phyloP scores from a whole-genome alignment of 2,888 invertebrate genomes.

The Himalopsyche kuldschensis region DNA sequence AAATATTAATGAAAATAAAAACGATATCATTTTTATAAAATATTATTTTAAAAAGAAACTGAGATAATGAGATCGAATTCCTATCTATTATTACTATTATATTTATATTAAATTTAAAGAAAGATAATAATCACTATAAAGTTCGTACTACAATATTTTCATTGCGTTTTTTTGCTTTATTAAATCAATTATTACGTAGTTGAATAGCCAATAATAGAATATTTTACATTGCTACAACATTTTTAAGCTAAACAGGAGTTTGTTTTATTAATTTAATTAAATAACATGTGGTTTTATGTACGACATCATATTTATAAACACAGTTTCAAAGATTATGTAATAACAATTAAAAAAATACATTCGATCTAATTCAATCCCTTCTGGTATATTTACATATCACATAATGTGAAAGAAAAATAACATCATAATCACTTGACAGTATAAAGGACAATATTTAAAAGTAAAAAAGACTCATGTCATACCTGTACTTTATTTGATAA shows the following conservation, averaged over 20 bases:
- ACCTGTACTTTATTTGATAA: no score
- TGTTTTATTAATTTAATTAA: background rate
- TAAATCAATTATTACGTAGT: slow-evolving; percentile 45
- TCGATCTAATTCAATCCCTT: no score
- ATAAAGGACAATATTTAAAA: no score
- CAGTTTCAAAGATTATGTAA: background rate
- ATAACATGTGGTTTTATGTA: background rate
- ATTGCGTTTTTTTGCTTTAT: slow-evolving; percentile 61
- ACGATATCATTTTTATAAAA: slow-evolving; percentile 24
- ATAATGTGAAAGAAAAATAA: no score
- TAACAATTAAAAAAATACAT: no score
- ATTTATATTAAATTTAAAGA: slow-evolving; percentile 45
- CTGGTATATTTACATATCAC: no score
- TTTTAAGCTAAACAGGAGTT: background rate
- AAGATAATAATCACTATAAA: background rate
- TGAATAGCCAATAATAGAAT: slow-evolving; percentile 38
- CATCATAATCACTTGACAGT: no score
- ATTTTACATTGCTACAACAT: slow-evolving; percentile 28
- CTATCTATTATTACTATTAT: slow-evolving; percentile 30
- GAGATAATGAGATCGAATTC: slow-evolving; percentile 14
- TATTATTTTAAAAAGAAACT: slow-evolving; percentile 11
- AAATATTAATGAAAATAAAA: background rate
- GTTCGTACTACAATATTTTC: slow-evolving; percentile 50
- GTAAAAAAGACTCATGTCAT: no score
- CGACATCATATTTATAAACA: background rate